Conservation (phyloP, 2,797 vertebrate species). For the Nannoperca australis region DNA sequence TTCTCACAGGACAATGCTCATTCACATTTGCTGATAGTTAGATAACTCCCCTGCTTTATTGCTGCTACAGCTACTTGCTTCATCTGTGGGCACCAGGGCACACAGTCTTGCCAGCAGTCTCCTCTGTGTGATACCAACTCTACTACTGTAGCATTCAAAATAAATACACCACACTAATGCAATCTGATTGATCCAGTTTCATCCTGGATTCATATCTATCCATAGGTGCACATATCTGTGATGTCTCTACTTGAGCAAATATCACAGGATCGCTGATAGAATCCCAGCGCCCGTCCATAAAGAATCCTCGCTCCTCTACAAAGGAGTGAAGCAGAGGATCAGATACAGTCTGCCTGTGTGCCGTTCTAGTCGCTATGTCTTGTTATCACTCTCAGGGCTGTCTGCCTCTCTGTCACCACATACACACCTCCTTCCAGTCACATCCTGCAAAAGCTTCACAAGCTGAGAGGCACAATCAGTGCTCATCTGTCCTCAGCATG, state of each 20-base stretch:
- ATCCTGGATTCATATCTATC: slow-evolving; percentile 45
- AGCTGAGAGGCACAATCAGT: slow-evolving; percentile 5
- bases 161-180: slow-evolving; percentile 29
- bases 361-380: slow-evolving; percentile 38
- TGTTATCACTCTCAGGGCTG: slow-evolving; percentile 53
- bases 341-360: slow-evolving; percentile 46
- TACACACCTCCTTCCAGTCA: background rate
- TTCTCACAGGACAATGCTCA: background rate
- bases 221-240: slow-evolving; percentile 29
- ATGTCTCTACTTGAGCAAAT: slow-evolving; percentile 54
- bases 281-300: slow-evolving; percentile 22
- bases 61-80: slow-evolving; percentile 16
- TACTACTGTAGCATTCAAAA: slow-evolving; percentile 26
- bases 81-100: slow-evolving; percentile 13
- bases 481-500: slow-evolving; percentile 30
- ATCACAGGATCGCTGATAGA: slow-evolving; percentile 36
- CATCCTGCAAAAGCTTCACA: slow-evolving; percentile 29
- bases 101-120: slow-evolving; percentile 2
- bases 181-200: slow-evolving; percentile 43
- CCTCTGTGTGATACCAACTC: slow-evolving; percentile 15
- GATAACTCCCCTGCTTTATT: slow-evolving; percentile 4
- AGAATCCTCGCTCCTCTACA: slow-evolving; percentile 13
- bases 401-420: slow-evolving; percentile 47
- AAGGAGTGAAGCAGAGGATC: slow-evolving; percentile 36
- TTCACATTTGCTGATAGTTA: slow-evolving; percentile 10